Base-by-base conservation (phyloP, 1,140 invertebrate genomes). In the Polyergus mexicanus region DNA sequence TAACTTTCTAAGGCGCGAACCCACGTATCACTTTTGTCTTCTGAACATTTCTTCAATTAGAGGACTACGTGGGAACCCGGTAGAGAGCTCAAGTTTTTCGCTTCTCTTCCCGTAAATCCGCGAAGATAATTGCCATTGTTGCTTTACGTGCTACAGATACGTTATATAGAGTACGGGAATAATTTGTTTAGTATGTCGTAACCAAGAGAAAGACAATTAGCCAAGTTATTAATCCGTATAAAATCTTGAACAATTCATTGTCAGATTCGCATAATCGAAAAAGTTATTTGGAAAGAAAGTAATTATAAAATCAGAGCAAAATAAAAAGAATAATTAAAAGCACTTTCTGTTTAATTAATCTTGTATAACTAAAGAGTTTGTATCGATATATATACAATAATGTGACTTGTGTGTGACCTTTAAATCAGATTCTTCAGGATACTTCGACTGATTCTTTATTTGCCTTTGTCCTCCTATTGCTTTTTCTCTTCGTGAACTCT, bases 91-190 rank as follows among this genome's bases (percentile, higher is more conserved):
- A 35, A 72, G 63, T 75, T 74, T 91, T 89, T 88, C 83, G 35
- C 78, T 60, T 66, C 38, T 35, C 62, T 66, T 86, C 56, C 74
- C 54, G 25, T 32, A 25, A 60, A 68, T 22, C 44, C 69, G 28
- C 25, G 58, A 88, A 65, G 63, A 81, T 89, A 90, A 91, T 90
- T 83, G 78, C 54, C 22, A 8, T 28, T 51, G 44, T 44, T 44
- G 38, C 3, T 32, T 63, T 71, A 44, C 47, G 11, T 19, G 28
- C 13, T 25, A 16, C 13, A n/a, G 25, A 68, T 63, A 51, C 80
- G 60, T 78, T 7, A 66, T 41, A 41, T 41, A 92, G 91, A 92
- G 91, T 77, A 87, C 92, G 91, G 77, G 91, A 92, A 92, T 69
- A 44, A 71, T 60, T 72, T 60, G 38, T 16, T 58, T 6, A 25